Evolutionary conservation across 1,140 invertebrate species (phyloP), one percentile per base, ranked within the genome.

Genomic region (Holcopasites calliopsidis): DNA sequence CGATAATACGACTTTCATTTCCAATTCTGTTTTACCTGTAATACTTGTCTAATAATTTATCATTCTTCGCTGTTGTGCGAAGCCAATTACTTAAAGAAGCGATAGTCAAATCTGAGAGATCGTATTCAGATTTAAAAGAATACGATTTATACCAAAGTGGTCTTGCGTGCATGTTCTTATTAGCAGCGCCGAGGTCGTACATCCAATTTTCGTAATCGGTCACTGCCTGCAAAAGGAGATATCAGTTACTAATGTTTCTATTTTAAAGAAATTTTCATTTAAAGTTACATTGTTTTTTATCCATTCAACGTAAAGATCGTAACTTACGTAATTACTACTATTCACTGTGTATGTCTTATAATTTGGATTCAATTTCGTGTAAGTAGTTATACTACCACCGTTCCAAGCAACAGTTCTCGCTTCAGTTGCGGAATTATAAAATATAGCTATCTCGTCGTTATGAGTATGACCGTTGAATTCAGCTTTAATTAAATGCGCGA

Each of bases 401-500:
- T 97, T 95, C 93, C 95, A 97, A 5, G 95, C 94, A 3, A 97
- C 92, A 65, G 92, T 93, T 0, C 94, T 93, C 0, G 95, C 87
- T 72, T 92, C 81, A 0, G 84, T 87, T 18, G 92, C 81, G 8
- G 80, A 80, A 70, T 90, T 91, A 82, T 95, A 96, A 88, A 94
- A 94, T 40, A 97, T 89, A 52, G 93, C 92, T 64, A 96, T 93
- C 84, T 96, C 95, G 83, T 97, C 96, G 18, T 92, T 93, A 83
- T 97, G 96, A 2, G 94, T 95, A 82, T 97, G 96, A 0, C 96
- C 96, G 80, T 96, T 96, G 87, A 97, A 97, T 87, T 97, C 95
- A 3, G 92, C 96, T 1, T 91, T 90, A 35, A 97, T 95, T 3
- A 94, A 96, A 42, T 93, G 88, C 40, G 93, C 90, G 87, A 95